Evolutionary conservation across 1,140 invertebrate genomes (phyloP).

Genomic region (Drosophila athabasca): DNA sequence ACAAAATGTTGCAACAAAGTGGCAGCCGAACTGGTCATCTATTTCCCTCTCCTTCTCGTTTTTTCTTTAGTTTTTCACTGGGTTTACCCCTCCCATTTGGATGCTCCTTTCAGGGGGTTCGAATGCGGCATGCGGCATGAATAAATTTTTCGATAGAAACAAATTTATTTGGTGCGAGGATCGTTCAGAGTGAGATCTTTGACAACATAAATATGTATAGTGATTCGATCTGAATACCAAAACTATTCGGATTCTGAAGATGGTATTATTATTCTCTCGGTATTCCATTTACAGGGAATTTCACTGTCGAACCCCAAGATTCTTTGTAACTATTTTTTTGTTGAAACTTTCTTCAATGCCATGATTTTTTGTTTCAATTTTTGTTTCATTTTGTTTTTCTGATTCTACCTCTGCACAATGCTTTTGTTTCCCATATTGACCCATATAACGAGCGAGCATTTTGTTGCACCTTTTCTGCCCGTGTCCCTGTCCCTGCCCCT

Average conservation of each 20-base stretch:
- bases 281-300: background rate
- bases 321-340: slow-evolving; percentile 7
- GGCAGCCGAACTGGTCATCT: slow-evolving; percentile 21
- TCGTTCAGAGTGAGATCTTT: background rate
- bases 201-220: too few species aligned
- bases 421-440: slow-evolving; percentile 76
- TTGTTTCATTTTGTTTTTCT: slow-evolving; percentile 29
- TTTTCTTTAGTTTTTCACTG: slow-evolving; percentile 7
- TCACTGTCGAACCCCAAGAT: background rate
- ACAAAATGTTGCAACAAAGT: slow-evolving; percentile 54
- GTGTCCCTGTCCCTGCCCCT: slow-evolving; percentile 3
- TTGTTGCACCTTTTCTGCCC: slow-evolving; percentile 30
- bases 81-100: slow-evolving; percentile 22
- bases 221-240: background rate
- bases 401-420: slow-evolving; percentile 46
- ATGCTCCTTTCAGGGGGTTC: background rate
- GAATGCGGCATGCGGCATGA: background rate
- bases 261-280: too few species aligned
- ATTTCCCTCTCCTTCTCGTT: slow-evolving; percentile 11
- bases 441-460: slow-evolving; percentile 65
- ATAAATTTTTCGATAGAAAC: background rate
- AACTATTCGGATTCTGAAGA: too few species aligned
- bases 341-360: slow-evolving; percentile 29
- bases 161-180: slow-evolving; percentile 4
- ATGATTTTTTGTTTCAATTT: slow-evolving; percentile 28